phyloP scores from a whole-genome alignment of 2,113 vertebrate species.

The Psilopogon haemacephalus region DNA sequence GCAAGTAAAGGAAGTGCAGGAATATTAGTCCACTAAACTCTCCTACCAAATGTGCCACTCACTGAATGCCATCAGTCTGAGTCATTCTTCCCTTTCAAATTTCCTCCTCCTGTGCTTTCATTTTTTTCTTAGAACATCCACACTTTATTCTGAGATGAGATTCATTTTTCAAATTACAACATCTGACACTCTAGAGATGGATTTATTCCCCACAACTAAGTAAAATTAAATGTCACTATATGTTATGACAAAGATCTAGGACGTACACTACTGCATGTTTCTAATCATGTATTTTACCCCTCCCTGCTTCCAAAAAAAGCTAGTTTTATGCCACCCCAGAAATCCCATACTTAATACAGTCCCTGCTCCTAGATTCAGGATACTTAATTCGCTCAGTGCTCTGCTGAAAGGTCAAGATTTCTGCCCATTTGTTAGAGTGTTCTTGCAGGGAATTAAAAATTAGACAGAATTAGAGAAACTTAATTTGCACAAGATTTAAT shows the following conservation, averaged over 20 bases:
- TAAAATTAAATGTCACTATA: not conserved
- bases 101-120: not conserved
- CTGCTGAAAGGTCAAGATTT: not conserved
- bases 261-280: not conserved
- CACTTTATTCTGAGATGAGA: not conserved
- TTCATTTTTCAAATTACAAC: not conserved
- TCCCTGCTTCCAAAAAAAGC: not conserved
- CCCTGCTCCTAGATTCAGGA: not conserved
- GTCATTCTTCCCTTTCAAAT: not conserved
- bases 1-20: not conserved
- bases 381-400: not conserved
- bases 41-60: not conserved
- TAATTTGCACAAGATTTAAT: not conserved
- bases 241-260: not conserved
- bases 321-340: not conserved
- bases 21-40: not conserved
- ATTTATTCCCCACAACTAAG: not conserved
- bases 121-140: not conserved
- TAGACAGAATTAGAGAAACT: not conserved
- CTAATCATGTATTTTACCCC: not conserved
- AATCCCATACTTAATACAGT: not conserved
- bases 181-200: not conserved
- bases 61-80: not conserved
- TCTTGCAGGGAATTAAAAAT: not conserved
- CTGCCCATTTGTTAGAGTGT: rapidly evolving